Evolutionary conservation across 2,797 vertebrate species (phyloP), one percentile per base, ranked within the genome.

Genomic region (Ispidina lecontei): DNA sequence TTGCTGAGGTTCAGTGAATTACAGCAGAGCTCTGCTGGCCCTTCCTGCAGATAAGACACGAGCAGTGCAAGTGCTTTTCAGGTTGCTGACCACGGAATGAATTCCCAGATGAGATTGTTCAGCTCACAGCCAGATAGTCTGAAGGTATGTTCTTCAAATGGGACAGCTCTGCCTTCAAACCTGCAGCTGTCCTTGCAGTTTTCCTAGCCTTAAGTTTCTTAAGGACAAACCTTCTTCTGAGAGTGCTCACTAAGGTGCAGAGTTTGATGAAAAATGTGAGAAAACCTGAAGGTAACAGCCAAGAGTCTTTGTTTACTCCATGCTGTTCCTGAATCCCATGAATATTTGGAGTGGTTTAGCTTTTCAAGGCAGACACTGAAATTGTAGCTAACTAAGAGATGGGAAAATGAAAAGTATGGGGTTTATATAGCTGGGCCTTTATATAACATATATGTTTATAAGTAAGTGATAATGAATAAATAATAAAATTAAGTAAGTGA

Each of bases 81-180:
- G 75, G 68, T 92, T 94, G 51, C 72, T 71, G 67, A 89, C 51
- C 43, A 55, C 35, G 55, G 80, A 87, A 87, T 92, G 78, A 85
- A 85, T 89, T 83, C 77, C 1, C 4, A 93, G 92, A 94, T 87
- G 72, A 85, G 92, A 93, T 95, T 93, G 65, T 75, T 89, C 70
- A 35, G 22, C 68, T 94, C 76, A 55, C 73, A 94, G 78, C 54
- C 49, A 91, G 59, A 49, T 65, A 56, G 82, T 72, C 71, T 89
- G 62, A 85, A 91, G 76, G 51, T 89, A 85, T 83, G 74, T 89
- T 71, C 73, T 68, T 89, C 39, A 65, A 49, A 92, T 37, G 20
- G 26, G 26, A 56, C 47, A 86, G 43, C 17, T 88, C 64, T 58
- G 77, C 46, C 8, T 63, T 76, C 54, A 80, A 87, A 85, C 59